Percentiles rank a stretch among this genome's conserved stretches.
Evolutionary conservation across 2,797 vertebrate genomes (phyloP).

Genomic region (Myiotriccus ornatus): DNA sequence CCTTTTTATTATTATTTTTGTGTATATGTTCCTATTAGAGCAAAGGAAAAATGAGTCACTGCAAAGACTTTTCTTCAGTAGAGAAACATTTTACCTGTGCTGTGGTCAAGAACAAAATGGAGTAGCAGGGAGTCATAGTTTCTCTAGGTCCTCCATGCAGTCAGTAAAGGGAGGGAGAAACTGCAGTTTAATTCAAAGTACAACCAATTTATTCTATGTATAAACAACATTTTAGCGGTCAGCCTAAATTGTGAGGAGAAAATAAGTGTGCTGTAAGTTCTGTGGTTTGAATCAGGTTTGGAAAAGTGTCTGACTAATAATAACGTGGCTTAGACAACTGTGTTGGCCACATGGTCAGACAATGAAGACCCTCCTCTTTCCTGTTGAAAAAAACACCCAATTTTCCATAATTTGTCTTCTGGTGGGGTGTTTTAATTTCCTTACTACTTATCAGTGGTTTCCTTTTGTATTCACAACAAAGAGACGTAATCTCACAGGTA

Average conservation of each 20-base stretch:
- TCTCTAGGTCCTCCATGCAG: not conserved
- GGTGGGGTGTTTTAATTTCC: not conserved
- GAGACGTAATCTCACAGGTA: not conserved
- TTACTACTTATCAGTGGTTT: not conserved
- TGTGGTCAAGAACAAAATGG: not conserved
- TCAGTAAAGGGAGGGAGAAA: not conserved
- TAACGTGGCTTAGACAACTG: not conserved
- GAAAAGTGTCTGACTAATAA: not conserved
- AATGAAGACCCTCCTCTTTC: not conserved
- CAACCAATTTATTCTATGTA: not conserved
- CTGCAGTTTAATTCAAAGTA: not conserved
- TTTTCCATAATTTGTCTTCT: not conserved
- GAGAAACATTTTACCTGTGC: fast-evolving
- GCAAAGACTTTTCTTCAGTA: not conserved
- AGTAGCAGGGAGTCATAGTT: not conserved
- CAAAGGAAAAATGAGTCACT: not conserved
- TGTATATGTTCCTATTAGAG: not conserved
- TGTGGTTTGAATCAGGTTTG: not conserved
- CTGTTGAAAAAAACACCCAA: fast-evolving
- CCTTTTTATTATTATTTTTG: constrained; percentile 7
- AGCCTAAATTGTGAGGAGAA: not conserved
- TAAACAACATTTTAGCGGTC: not conserved
- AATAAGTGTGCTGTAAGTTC: not conserved
- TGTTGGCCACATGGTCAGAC: not conserved
- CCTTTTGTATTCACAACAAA: not conserved